phyloP scores from a whole-genome alignment of 2,888 invertebrate species.

The Rapana venosa region DNA sequence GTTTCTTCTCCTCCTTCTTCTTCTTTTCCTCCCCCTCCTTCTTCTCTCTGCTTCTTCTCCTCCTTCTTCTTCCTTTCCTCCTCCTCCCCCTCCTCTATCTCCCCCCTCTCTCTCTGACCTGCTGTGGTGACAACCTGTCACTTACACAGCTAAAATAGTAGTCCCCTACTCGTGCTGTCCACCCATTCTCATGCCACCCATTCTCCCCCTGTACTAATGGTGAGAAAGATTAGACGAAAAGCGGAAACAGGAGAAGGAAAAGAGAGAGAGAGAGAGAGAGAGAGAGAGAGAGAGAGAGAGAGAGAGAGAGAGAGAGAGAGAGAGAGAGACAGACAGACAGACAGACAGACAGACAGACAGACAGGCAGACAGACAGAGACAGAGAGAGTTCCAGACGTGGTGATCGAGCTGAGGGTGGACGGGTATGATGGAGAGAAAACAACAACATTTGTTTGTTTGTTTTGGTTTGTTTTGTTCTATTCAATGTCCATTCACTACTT shows the following conservation, averaged over 20 bases:
- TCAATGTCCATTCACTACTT: too few relatives aligned
- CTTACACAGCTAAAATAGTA: too few relatives aligned
- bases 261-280: neutral
- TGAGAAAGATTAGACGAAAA: neutral
- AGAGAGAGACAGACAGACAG: constrained; percentile 8
- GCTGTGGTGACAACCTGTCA: neutral
- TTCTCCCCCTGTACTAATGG: neutral
- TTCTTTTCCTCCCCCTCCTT: neutral
- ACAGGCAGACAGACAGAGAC: neutral
- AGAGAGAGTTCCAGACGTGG: too few relatives aligned
- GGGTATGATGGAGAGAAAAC: too few relatives aligned
- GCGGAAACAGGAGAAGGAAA: neutral
- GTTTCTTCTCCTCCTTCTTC: neutral
- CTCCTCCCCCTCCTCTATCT: neutral
- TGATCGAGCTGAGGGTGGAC: too few relatives aligned
- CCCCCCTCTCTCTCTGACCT: neutral
- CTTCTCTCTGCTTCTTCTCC: neutral
- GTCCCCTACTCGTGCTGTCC: neutral
- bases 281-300: constrained; percentile 16
- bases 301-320: constrained; percentile 3
- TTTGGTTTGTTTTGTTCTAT: too few relatives aligned
- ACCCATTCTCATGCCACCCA: neutral
- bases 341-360: neutral
- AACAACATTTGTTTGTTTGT: too few relatives aligned
- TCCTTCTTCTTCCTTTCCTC: neutral